Evolutionary conservation across 2,888 invertebrate genomes (phyloP).

Genomic region (Lamellibrachia satsuma): DNA sequence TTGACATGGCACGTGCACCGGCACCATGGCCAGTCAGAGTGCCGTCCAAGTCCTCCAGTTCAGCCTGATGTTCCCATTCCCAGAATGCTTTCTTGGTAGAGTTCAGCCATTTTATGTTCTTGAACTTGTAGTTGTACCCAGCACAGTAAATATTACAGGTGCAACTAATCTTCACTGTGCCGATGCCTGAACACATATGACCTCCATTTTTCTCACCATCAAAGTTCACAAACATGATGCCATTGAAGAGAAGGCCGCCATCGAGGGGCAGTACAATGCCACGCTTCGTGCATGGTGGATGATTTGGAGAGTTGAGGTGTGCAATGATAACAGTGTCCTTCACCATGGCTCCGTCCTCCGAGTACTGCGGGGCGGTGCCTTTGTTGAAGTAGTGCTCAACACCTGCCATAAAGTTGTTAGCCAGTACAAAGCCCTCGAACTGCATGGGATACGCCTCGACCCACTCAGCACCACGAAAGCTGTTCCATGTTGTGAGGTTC

Average conservation of each 20-base stretch:
- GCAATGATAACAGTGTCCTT: slow-evolving; percentile 26
- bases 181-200: slow-evolving; percentile 21
- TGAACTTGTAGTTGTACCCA: slow-evolving; percentile 46
- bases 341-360: slow-evolving; percentile 29
- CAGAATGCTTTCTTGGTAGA: slow-evolving; percentile 40
- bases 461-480: slow-evolving; percentile 48
- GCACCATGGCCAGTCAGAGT: slow-evolving; percentile 48
- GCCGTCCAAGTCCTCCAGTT: slow-evolving; percentile 55
- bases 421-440: slow-evolving; percentile 41
- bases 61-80: slow-evolving; percentile 43
- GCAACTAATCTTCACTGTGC: slow-evolving; percentile 29
- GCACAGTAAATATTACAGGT: slow-evolving; percentile 24
- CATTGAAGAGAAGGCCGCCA: slow-evolving; percentile 30
- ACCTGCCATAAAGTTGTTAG: slow-evolving; percentile 43
- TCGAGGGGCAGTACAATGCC: slow-evolving; percentile 35
- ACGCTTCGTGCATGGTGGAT: neutral
- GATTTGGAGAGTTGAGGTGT: slow-evolving; percentile 11
- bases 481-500: slow-evolving; percentile 45
- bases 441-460: slow-evolving; percentile 44
- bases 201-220: slow-evolving; percentile 22
- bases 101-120: slow-evolving; percentile 43
- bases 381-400: slow-evolving; percentile 38
- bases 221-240: slow-evolving; percentile 36
- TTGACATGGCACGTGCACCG: slow-evolving; percentile 28
- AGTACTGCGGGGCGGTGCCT: neutral